Evolutionary conservation across 1,140 invertebrate species (phyloP), one percentile per base, ranked within the genome.

Genomic region (Neelides sp.): DNA sequence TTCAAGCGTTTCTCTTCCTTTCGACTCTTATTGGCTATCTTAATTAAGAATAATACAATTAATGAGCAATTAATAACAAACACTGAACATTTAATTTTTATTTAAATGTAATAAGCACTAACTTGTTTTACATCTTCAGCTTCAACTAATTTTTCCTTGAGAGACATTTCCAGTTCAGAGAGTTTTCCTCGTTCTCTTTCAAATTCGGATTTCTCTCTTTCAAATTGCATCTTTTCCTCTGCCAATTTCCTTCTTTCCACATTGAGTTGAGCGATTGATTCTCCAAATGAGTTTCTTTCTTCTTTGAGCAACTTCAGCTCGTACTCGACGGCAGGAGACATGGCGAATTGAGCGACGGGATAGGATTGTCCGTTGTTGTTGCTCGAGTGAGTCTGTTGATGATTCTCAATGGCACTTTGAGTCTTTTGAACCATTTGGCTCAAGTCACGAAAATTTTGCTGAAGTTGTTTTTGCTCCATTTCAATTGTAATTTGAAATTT

Each of bases 51-150:
- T 39, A 42, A 30, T 26, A 24, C 20, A 30, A 8, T 37, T 19
- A 4, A n/a, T 12, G 22, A 47, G 35, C 5, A 17, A 13, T n/a
- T n/a, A n/a, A n/a, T n/a, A n/a, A n/a, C n/a, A n/a, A n/a, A 20
- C 20, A 8, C 19, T 50, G 2, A 35, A 32, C 35, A 12, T 15
- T 36, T 32, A 10, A 35, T 17, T 7, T 43, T 26, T 46, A n/a
- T 20, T 12, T n/a, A 23, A 17, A 39, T 39, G 17, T 20, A 27
- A 52, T 40, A 19, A 27, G 22, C 7, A 37, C 13, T 34, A 30
- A 53, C 55, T 48, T 34, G 41, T 41, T 54, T 56, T 32, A 50
- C 44, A 26, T 59, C 54, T 22, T 59, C 53, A 4, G 52, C 51
- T 22, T 59, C 58, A 0, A 48, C 32, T 7, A 51, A 10, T 50